A percentile compares a stretch with the other conserved stretches of the same genome.
phyloP scores from a whole-genome alignment of 2,113 vertebrate genomes.

The Nematolebias whitei region DNA sequence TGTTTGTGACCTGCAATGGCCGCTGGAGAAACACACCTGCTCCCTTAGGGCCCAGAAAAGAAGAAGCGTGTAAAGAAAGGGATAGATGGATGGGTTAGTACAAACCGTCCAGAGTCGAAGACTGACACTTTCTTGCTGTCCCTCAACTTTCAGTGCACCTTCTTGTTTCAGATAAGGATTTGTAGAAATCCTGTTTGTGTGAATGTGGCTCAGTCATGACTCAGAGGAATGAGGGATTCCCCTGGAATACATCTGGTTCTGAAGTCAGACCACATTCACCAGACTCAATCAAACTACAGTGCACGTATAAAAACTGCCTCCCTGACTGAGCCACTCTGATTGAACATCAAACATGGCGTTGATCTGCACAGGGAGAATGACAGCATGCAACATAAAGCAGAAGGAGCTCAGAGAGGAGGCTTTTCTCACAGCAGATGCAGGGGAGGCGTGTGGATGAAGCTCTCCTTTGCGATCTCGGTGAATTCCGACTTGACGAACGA shows the following conservation, averaged over 20 bases:
- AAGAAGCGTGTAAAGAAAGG: no score
- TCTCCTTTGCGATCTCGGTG: constrained; percentile 80
- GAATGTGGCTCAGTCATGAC: constrained; percentile 31
- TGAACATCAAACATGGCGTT: constrained; percentile 68
- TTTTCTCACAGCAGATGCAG: constrained; percentile 97
- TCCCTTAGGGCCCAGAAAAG: no score
- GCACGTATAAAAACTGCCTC: no score
- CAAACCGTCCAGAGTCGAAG: no score
- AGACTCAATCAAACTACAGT: no score
- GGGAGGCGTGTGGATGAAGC: constrained; percentile 92
- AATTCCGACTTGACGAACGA: constrained; percentile 81
- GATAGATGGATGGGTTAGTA: no score
- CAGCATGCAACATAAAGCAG: constrained; percentile 52
- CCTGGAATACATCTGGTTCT: constrained; percentile 10
- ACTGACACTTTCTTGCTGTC: background rate
- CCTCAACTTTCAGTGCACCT: background rate
- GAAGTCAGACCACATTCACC: background rate
- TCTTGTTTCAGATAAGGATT: background rate
- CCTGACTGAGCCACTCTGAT: no score
- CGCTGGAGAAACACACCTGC: no score
- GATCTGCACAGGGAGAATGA: constrained; percentile 42
- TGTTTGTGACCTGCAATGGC: no score
- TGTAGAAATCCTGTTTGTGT: constrained; percentile 22
- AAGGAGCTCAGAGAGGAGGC: constrained; percentile 20
- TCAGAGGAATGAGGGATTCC: constrained; percentile 43